phyloP scores from a whole-genome alignment of 2,797 vertebrate species.

The Hippocampus kuda region DNA sequence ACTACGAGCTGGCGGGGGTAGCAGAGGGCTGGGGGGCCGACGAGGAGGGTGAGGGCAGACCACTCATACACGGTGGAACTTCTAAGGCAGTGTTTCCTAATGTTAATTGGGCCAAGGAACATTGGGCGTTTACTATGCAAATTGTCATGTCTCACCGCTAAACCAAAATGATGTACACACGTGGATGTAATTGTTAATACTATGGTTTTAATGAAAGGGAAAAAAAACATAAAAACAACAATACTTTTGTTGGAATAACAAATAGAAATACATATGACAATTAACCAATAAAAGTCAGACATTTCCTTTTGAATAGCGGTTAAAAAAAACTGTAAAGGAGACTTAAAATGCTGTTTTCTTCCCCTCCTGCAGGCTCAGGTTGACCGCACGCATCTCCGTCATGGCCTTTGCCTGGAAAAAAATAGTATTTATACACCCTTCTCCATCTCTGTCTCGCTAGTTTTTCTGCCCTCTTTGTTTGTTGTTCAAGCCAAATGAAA shows the following conservation, averaged over 20 bases:
- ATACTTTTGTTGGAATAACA: no score
- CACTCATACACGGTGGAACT: neutral
- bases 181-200: no score
- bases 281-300: no score
- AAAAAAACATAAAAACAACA: no score
- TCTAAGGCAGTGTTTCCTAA: neutral
- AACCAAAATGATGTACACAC: no score
- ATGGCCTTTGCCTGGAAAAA: slow-evolving; percentile 21
- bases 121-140: neutral
- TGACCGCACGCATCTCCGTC: slow-evolving; percentile 34
- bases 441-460: slow-evolving; percentile 25
- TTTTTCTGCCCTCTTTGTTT: slow-evolving; percentile 34
- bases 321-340: neutral
- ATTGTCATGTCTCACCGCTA: no score
- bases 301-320: no score
- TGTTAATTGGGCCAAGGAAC: no score
- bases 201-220: no score
- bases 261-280: no score
- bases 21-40: slow-evolving; percentile 89
- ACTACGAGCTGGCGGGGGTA: slow-evolving; percentile 88
- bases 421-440: slow-evolving; percentile 50
- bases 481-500: slow-evolving; percentile 65
- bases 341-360: neutral
- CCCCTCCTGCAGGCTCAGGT: slow-evolving; percentile 51
- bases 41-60: slow-evolving; percentile 50